A percentile compares a stretch with the other conserved stretches of the same genome.
phyloP scores from a whole-genome alignment of 2,888 invertebrate genomes.

The Cheilosia impressa region DNA sequence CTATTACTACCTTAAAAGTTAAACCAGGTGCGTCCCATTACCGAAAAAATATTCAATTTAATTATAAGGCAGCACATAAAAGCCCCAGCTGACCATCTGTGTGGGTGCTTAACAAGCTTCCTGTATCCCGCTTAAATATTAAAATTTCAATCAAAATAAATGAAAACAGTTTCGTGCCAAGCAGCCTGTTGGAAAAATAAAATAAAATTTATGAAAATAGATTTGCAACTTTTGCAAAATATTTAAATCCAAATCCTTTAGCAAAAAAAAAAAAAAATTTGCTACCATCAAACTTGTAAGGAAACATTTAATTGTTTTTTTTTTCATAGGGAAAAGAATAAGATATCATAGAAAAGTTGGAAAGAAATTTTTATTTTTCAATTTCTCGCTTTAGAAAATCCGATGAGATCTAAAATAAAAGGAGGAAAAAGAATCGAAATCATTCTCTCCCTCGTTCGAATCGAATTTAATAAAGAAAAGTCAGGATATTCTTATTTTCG shows the following conservation, averaged over 20 bases:
- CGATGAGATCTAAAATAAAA: conserved; percentile 1
- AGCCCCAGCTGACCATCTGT: conserved; percentile 19
- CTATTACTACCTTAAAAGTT: background rate
- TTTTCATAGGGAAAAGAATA: background rate
- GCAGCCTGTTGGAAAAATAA: conserved; percentile 1
- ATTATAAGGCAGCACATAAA: conserved; percentile 16
- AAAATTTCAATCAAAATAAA: conserved; percentile 49
- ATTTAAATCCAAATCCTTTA: conserved; percentile 38
- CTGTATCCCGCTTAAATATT: conserved; percentile 15
- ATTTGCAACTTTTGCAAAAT: conserved; percentile 54
- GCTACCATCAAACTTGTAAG: conserved; percentile 10
- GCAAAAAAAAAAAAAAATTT: conserved; percentile 14
- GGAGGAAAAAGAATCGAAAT: conserved; percentile 27
- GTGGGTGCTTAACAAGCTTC: conserved; percentile 9
- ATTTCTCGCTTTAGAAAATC: conserved; percentile 38
- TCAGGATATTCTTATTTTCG: conserved; percentile 54
- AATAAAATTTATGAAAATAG: conserved; percentile 25
- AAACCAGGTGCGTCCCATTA: conserved; percentile 17
- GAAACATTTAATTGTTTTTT: conserved; percentile 39
- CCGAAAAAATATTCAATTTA: conserved; percentile 12
- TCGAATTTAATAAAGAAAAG: conserved; percentile 61
- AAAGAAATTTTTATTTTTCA: conserved; percentile 37
- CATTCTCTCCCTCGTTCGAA: conserved; percentile 37
- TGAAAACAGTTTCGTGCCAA: conserved; percentile 16
- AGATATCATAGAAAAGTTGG: conserved; percentile 29